Evolutionary conservation across 2,113 vertebrate genomes (phyloP).

Genomic region (Climacteris rufus): DNA sequence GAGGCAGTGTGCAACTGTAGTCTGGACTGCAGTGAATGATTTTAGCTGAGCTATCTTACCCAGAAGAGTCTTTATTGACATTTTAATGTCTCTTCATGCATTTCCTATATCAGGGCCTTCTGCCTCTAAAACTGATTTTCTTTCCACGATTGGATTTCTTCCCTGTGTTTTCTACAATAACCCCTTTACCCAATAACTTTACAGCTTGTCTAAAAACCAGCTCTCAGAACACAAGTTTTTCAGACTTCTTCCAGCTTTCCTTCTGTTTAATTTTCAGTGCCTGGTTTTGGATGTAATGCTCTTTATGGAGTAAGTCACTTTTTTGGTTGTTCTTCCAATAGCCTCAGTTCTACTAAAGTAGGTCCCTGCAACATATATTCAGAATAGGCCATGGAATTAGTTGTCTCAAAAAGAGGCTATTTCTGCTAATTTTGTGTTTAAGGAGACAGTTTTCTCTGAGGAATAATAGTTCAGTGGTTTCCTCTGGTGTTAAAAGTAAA

Average conservation of each 20-base stretch:
- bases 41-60: not conserved
- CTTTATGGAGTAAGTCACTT: not conserved
- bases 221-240: not conserved
- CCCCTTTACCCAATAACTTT: not conserved
- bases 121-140: slow-evolving; percentile 22
- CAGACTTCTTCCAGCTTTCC: not conserved
- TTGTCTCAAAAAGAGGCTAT: not conserved
- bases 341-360: not conserved
- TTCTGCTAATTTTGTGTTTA: not conserved
- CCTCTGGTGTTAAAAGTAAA: not conserved
- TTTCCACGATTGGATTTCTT: slow-evolving; percentile 13
- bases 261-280: not conserved
- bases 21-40: not conserved
- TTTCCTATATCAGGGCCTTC: not conserved
- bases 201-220: not conserved
- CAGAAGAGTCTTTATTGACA: slow-evolving; percentile 23
- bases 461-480: not conserved
- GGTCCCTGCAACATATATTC: not conserved
- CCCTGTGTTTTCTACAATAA: not conserved
- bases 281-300: not conserved
- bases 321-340: not conserved
- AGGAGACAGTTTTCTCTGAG: not conserved
- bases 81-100: slow-evolving; percentile 24
- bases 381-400: not conserved
- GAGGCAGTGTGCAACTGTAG: not conserved